Evolutionary conservation across 2,113 vertebrate species (phyloP), one percentile per base, ranked within the genome.

Genomic region (Excalfactoria chinensis): DNA sequence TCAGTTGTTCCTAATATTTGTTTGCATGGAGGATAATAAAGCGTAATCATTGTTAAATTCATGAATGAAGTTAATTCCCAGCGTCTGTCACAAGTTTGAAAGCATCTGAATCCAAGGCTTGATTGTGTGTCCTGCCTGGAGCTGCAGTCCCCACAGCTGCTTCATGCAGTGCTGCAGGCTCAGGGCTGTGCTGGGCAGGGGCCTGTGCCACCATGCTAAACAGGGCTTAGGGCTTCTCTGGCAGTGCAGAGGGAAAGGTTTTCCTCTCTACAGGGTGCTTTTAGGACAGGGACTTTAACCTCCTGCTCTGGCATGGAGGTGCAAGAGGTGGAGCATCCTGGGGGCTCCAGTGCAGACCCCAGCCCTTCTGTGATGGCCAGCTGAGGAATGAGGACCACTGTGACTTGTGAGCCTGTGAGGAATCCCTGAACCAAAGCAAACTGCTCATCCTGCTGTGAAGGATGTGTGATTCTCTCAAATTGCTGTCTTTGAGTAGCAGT

Each of bases 11-110:
- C 74, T 90, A 69, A 69, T 89, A 66, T 84, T 84, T 97, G 91
- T 96, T 97, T 96, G 91, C 81, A 91, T 64, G 78, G 49, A 69
- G 71, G 73, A 94, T 96, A 93, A 96, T 95, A 91, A 87, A 88
- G 74, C 28, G 11, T 90, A 95, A 96, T 95, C 84, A 84, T 84
- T 88, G 63, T 78, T 95, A 83, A 92, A 48, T 85, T 92, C 9
- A 9, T 91, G 84, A 95, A 77, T 88, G 62, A 44, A 67, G 86
- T 58, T 79, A 94, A 96, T 94, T 83, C 90, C 53, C 10, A 41
- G 51, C 23, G 86, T 56, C 69, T 82, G 60, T 81, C 86, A 92
- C 86, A 91, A 92, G 91, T 81, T n/a, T 84, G 76, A 76, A 51
- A 74, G 86, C 70, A 53, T 34, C 73, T 79, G 19, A 22, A 34